Conservation (phyloP, 1,140 invertebrate genomes). For the Agraylea sexmaculata region DNA sequence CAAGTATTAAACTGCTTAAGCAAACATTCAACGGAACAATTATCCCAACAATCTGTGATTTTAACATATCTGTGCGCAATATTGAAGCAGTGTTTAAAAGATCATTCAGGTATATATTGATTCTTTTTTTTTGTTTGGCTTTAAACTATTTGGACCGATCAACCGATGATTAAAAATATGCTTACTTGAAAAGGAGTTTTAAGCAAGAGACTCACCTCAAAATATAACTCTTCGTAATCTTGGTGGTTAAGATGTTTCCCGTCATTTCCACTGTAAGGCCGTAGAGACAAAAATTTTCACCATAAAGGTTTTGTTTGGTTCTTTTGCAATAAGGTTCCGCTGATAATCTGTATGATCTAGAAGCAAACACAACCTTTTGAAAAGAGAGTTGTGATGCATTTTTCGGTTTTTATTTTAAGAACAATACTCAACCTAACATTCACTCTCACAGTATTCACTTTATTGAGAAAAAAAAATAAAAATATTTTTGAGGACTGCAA, state of each 20-base stretch:
- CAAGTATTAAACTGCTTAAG: no score
- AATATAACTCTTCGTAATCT: constrained; percentile 34
- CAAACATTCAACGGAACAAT: no score
- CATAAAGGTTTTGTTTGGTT: no score
- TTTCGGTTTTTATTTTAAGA: no score
- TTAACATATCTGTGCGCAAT: no score
- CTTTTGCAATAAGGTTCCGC: no score
- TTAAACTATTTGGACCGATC: constrained; percentile 12
- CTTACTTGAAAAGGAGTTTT: constrained; percentile 19
- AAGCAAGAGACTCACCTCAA: constrained; percentile 27
- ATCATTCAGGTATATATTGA: constrained; percentile 11
- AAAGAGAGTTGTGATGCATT: no score
- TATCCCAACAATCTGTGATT: no score
- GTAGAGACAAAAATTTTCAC: constrained; percentile 32
- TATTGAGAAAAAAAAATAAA: constrained; percentile 28
- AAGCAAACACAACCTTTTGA: constrained; percentile 3
- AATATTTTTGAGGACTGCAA: no score
- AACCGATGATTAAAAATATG: constrained; percentile 32
- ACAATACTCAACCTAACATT: no score
- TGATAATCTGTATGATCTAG: constrained; percentile 2
- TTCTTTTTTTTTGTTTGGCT: constrained; percentile 3
- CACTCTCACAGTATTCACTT: constrained; percentile 7
- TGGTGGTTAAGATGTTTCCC: constrained; percentile 26
- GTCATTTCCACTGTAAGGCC: constrained; percentile 31
- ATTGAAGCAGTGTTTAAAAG: constrained; percentile 12